phyloP scores from a whole-genome alignment of 2,797 vertebrate species.

The Chlorospingus semifuscus region DNA sequence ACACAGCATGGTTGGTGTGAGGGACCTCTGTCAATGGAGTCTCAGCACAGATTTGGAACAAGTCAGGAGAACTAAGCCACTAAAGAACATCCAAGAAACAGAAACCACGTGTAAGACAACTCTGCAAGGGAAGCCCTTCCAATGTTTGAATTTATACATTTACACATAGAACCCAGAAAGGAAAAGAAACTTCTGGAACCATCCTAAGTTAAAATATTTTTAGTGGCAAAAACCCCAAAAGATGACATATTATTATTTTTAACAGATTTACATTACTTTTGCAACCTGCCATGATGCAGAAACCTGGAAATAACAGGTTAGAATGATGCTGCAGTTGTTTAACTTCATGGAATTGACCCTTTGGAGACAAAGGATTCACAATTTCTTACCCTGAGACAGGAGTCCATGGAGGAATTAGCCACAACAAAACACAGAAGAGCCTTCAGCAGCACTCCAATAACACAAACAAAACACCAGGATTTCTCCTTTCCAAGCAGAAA shows the following conservation, averaged over 20 bases:
- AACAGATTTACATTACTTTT: background rate
- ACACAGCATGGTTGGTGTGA: rapidly evolving
- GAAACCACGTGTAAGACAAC: background rate
- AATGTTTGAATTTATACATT: background rate
- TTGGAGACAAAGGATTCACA: background rate
- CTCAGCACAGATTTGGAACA: background rate
- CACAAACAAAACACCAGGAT: background rate
- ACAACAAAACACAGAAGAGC: background rate
- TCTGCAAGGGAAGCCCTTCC: background rate
- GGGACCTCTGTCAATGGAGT: background rate
- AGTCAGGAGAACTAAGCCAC: background rate
- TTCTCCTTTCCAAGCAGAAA: background rate
- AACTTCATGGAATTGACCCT: background rate
- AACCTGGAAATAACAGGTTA: background rate
- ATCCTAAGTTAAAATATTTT: background rate
- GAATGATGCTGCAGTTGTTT: background rate
- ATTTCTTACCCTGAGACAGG: background rate
- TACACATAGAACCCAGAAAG: background rate
- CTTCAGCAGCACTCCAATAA: background rate
- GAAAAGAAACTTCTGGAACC: background rate
- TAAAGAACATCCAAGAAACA: background rate
- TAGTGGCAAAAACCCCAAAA: rapidly evolving
- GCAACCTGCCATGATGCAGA: background rate
- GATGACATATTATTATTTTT: rapidly evolving
- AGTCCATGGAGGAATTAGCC: background rate